Percentiles rank a stretch among this genome's conserved stretches.
Conservation (phyloP, 2,113 vertebrate species). For the Myotis yumanensis region DNA sequence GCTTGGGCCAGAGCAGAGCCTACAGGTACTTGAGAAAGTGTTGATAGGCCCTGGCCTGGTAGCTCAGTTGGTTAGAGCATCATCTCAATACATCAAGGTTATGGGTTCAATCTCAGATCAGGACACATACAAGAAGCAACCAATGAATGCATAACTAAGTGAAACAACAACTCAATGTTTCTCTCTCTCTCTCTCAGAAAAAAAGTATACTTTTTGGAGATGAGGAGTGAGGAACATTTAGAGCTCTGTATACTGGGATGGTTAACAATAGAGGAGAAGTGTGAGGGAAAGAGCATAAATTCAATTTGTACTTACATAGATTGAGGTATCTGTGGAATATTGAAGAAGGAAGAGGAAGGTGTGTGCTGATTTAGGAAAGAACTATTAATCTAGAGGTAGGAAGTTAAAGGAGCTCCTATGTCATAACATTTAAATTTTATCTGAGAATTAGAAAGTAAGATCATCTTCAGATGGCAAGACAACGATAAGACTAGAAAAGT, state of each 20-base stretch:
- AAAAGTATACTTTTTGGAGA: background rate
- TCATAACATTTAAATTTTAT: background rate
- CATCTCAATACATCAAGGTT: background rate
- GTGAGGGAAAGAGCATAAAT: background rate
- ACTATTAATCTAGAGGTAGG: background rate
- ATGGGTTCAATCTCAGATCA: background rate
- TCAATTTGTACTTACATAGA: background rate
- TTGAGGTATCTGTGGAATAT: background rate
- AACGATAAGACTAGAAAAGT: background rate
- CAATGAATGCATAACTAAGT: background rate
- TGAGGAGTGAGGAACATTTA: background rate
- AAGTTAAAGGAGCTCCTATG: background rate
- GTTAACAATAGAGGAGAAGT: background rate
- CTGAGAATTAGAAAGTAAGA: constrained; percentile 27
- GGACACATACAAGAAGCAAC: background rate
- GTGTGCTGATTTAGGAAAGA: background rate
- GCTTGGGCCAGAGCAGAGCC: background rate
- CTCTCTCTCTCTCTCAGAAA: background rate
- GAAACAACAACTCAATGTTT: background rate
- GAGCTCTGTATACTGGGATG: background rate
- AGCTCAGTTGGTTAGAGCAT: background rate
- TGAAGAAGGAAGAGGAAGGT: background rate
- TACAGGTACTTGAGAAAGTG: background rate
- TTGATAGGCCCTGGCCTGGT: background rate
- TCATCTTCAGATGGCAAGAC: background rate